Evolutionary conservation across 2,113 vertebrate genomes (phyloP), one percentile per base, ranked within the genome.

Genomic region (Phrynocephalus versicolor): DNA sequence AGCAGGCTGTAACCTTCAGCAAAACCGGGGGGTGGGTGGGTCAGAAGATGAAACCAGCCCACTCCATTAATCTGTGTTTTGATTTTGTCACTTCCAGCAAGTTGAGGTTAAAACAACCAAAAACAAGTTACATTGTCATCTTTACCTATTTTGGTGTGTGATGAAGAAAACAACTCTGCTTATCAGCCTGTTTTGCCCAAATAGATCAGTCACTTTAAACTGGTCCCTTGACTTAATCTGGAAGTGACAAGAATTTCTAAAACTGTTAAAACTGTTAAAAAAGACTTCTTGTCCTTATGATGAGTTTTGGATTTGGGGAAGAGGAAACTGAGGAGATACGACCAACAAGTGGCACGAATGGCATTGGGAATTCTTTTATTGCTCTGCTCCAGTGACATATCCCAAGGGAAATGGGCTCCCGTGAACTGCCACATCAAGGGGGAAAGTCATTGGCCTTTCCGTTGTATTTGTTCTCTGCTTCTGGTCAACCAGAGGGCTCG

Each of bases 271-370:
- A 15, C 62, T 3, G 7, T 62, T 70, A 13, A 30, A 27, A 65
- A n/a, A 72, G 33, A 86, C 58, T 73, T 9, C 25, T 45, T 60
- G 3, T 10, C 1, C 65, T 81, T 84, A 2, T 84, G 70, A 82
- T 18, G 2, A 69, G 1, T 3, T 60, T 81, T 6, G 16, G 6
- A 83, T 78, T 64, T 62, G 83, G 5, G 37, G 16, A 71, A 10
- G 16, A 35, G 37, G 65, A 70, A 78, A 2, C 19, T 62, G 33
- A 78, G 72, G 19, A 14, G n/a, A 37, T 6, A 27, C 25, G 65
- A 75, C 33, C 55, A 8, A 78, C 85, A 75, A 77, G 41, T 81
- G 84, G 85, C 6, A 79, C 45, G n/a, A 76, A 83, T 39, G 30
- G 25, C 74, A 65, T 14, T 33, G 8, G 1, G n/a, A 6, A 21